Percentiles rank a stretch among this genome's conserved stretches.
phyloP scores from a whole-genome alignment of 2,113 vertebrate genomes.

The Ceyx melanurus region DNA sequence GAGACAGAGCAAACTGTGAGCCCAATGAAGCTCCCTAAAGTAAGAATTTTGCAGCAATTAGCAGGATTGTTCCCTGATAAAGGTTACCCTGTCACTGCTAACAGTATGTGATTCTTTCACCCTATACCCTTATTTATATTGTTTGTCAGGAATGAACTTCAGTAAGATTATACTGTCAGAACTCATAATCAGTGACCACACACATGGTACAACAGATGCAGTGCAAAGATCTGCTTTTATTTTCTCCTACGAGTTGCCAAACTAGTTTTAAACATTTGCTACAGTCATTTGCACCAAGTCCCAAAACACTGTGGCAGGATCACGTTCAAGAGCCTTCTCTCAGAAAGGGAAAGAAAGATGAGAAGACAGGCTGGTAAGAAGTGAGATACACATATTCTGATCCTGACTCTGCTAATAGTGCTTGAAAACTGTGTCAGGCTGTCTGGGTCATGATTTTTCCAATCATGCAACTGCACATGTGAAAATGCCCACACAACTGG shows the following conservation, averaged over 20 bases:
- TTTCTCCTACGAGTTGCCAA: conserved; percentile 5
- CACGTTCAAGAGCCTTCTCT: not conserved
- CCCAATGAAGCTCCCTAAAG: not conserved
- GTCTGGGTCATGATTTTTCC: not conserved
- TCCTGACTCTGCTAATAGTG: not conserved
- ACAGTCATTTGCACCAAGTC: not conserved
- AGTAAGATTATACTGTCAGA: conserved; percentile 52
- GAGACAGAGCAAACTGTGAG: conserved; percentile 6
- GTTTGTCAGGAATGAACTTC: conserved; percentile 58
- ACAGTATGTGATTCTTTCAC: conserved; percentile 16
- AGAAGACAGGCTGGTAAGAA: not conserved
- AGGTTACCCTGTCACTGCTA: conserved; percentile 60
- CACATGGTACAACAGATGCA: not conserved
- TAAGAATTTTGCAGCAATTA: conserved; percentile 42
- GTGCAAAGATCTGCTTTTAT: conserved; percentile 28
- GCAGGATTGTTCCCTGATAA: conserved; percentile 44
- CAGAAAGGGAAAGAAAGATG: not conserved
- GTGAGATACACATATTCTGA: not conserved
- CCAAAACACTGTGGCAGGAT: not conserved
- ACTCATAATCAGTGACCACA: conserved; percentile 26
- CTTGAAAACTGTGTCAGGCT: not conserved
- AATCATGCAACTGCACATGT: not conserved
- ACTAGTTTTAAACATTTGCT: not conserved
- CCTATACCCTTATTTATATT: conserved; percentile 18
- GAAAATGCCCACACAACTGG: not conserved